Percentiles rank a stretch among this genome's conserved stretches.
phyloP scores from a whole-genome alignment of 1,140 invertebrate genomes.

The Drepana arcuata region DNA sequence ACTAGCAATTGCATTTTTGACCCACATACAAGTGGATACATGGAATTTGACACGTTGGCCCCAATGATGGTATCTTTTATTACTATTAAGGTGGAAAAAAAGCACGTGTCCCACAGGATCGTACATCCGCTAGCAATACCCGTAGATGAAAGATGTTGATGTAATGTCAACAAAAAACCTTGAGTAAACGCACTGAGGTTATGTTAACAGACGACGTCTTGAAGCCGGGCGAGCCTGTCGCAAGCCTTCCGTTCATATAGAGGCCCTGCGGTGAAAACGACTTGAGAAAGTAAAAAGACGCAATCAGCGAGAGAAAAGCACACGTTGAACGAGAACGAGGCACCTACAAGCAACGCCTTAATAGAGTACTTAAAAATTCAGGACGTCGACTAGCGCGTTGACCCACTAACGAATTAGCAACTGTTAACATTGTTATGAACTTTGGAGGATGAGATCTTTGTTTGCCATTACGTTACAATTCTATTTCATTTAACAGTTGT shows the following conservation, averaged over 20 bases:
- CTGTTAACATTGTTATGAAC: slow-evolving; percentile 1
- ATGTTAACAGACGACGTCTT: too few species aligned
- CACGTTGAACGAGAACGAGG: slow-evolving; percentile 19
- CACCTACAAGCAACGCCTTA: slow-evolving; percentile 26
- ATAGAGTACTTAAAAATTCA: slow-evolving; percentile 63
- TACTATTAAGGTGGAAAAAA: too few species aligned
- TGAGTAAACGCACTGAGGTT: too few species aligned
- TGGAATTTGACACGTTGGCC: too few species aligned
- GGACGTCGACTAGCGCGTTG: slow-evolving; percentile 36
- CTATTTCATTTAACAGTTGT: too few species aligned
- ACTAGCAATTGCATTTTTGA: slow-evolving; percentile 22
- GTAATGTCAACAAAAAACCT: too few species aligned
- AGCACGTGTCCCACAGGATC: too few species aligned
- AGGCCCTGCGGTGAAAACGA: slow-evolving; percentile 23
- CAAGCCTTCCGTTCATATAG: slow-evolving; percentile 28
- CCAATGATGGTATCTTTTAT: too few species aligned
- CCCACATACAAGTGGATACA: slow-evolving; percentile 12
- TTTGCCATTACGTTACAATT: too few species aligned
- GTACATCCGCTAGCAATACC: too few species aligned
- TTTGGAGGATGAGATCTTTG: too few species aligned
- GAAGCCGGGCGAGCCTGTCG: slow-evolving; percentile 4
- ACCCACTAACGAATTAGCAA: slow-evolving; percentile 33
- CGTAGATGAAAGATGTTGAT: too few species aligned
- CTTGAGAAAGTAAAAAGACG: slow-evolving; percentile 56
- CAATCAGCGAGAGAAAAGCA: slow-evolving; percentile 59